Conservation (phyloP, 1,140 invertebrate species). For the Drosophila orosa region DNA sequence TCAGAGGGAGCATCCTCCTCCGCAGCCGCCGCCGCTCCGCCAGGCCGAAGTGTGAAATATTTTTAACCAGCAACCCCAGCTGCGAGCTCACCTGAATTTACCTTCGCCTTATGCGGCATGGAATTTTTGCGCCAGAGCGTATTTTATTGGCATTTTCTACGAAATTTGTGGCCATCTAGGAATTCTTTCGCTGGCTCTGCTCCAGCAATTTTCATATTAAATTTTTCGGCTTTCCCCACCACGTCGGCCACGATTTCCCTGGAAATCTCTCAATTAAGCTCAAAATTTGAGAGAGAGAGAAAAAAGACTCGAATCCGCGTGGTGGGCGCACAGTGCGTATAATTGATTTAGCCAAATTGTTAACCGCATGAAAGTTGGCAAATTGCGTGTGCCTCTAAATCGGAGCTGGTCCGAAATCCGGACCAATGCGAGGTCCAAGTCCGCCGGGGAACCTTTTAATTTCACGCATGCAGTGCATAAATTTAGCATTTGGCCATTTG, state of each 20-base stretch:
- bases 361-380: conserved; percentile 69
- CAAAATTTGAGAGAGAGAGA: conserved; percentile 28
- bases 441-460: conserved; percentile 62
- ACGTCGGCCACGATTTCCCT: conserved; percentile 9
- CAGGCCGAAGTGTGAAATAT: conserved; percentile 76
- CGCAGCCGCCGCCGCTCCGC: too few relatives aligned
- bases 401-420: conserved; percentile 12
- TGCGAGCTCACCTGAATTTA: conserved; percentile 32
- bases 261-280: conserved; percentile 69
- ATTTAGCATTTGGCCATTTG: conserved; percentile 56
- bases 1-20: conserved; percentile 33
- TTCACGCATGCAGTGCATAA: conserved; percentile 74
- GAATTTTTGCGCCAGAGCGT: conserved; percentile 73
- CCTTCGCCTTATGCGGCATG: conserved; percentile 58
- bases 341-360: conserved; percentile 80
- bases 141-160: conserved; percentile 78
- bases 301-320: conserved; percentile 9
- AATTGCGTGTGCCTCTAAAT: conserved; percentile 51
- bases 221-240: conserved; percentile 25
- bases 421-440: conserved; percentile 15
- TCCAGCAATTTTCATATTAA: conserved; percentile 56
- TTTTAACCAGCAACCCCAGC: conserved; percentile 41
- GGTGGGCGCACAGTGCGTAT: conserved; percentile 49
- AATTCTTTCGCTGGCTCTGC: conserved; percentile 35
- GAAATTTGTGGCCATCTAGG: conserved; percentile 72